Percentiles rank a stretch among this genome's conserved stretches.
Conservation (phyloP, 2,113 vertebrate species). For the Chunga burmeisteri region DNA sequence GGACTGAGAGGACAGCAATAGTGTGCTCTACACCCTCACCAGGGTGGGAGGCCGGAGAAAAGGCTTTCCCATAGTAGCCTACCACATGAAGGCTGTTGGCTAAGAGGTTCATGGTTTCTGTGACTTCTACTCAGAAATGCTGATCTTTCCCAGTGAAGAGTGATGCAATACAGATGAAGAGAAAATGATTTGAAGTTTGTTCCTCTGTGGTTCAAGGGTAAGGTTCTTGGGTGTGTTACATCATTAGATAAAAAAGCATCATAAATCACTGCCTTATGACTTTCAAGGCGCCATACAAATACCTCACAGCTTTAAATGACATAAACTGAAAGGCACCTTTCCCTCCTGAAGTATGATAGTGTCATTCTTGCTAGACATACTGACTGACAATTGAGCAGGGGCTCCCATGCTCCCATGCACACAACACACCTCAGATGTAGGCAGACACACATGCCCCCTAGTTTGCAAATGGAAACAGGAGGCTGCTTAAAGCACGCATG, state of each 20-base stretch:
- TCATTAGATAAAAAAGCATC: neutral
- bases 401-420: rapidly evolving
- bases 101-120: neutral
- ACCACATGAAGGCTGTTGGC: neutral
- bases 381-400: neutral
- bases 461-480: neutral
- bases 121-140: neutral
- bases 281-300: neutral
- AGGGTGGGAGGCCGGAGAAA: neutral
- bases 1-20: neutral
- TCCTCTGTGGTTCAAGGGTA: neutral
- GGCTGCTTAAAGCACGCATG: neutral
- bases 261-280: neutral
- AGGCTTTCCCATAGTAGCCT: neutral
- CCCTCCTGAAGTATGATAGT: neutral
- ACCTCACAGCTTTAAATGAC: neutral
- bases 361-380: neutral
- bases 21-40: neutral
- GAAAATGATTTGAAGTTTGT: neutral
- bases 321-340: neutral
- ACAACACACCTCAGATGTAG: neutral
- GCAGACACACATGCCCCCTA: rapidly evolving
- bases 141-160: neutral
- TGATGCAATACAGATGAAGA: neutral
- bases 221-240: neutral